Base-by-base conservation (phyloP, 2,888 invertebrate species). In the Cylindroiulus punctatus region DNA sequence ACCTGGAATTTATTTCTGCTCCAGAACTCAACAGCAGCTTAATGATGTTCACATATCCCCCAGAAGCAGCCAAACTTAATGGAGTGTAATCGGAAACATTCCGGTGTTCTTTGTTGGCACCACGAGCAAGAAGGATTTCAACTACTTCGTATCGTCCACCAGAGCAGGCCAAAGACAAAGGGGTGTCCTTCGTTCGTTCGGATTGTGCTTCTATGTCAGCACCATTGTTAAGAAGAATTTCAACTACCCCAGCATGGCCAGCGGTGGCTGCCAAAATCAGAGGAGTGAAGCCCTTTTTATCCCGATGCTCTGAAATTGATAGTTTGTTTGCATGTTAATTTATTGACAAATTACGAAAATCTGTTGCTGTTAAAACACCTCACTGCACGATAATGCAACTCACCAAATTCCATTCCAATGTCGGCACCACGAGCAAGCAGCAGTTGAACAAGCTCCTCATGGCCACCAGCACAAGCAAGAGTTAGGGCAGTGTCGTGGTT, bases 81-180 rank as follows among this genome's bases (percentile, higher is more conserved):
- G 99, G 99, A 14, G 99, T 99, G 91, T 99, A 99, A 92, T 99
- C 99, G 36, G 98, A 98, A 22, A 99, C 98, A 92, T 99, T 99
- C 86, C 99, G 94, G 91, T 99, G 99, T 91, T 97, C 97, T 92
- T 98, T 99, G 92, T 99, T 98, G 85, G 98, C 98, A 88, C 96
- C 95, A 88, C 96, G 94, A 88, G 94, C 94, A 86, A 99, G 93
- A 88, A 99, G 92, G 85, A 98, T 92, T 90, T 98, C 98, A 1
- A 98, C 98, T 89, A 93, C 95, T 92, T 99, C 99, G 91, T 97
- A 98, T 89, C 98, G 94, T 19, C 99, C 99, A 86, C 98, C 98
- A 87, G 98, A 98, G 92, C 99, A 99, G 0, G 99, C 99, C 87
- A 99, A 92, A 87, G 98, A 98, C 32, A 99, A 92, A 0, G 99